phyloP scores from a whole-genome alignment of 2,888 invertebrate species.

The Eulithis testata region DNA sequence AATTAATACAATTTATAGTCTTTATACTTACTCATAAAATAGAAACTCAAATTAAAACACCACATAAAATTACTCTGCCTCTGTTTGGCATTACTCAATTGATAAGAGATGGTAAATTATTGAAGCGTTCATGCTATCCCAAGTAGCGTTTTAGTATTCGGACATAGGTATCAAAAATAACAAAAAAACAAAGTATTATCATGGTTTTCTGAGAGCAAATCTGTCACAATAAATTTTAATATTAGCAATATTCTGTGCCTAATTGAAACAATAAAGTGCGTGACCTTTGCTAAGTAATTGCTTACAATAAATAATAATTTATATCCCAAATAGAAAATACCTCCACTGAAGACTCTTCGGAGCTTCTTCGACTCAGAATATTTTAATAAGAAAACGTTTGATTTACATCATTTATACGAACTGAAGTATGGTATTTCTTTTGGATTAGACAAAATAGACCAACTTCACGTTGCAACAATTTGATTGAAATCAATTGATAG shows the following conservation, averaged over 20 bases:
- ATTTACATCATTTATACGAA: slow-evolving; percentile 66
- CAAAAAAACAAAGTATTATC: neutral
- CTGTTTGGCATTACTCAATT: too few species aligned
- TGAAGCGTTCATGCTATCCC: too few species aligned
- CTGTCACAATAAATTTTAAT: slow-evolving; percentile 22
- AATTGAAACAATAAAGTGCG: slow-evolving; percentile 47
- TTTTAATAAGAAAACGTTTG: slow-evolving; percentile 72
- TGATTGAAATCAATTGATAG: too few species aligned
- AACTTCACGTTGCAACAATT: too few species aligned
- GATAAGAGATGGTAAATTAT: too few species aligned
- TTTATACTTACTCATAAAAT: too few species aligned
- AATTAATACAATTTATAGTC: neutral
- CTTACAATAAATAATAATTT: slow-evolving; percentile 59
- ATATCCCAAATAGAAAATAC: slow-evolving; percentile 55
- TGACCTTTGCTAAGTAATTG: slow-evolving; percentile 53
- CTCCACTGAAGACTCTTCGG: slow-evolving; percentile 23
- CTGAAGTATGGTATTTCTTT: neutral
- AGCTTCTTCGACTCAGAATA: slow-evolving; percentile 53
- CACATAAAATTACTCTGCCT: too few species aligned
- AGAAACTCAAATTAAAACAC: too few species aligned
- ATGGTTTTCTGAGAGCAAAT: neutral
- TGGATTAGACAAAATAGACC: neutral
- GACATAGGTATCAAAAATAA: neutral
- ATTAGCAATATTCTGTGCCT: slow-evolving; percentile 28
- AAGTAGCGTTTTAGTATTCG: too few species aligned